Conservation (phyloP, 2,113 vertebrate genomes). For the Mirounga angustirostris region DNA sequence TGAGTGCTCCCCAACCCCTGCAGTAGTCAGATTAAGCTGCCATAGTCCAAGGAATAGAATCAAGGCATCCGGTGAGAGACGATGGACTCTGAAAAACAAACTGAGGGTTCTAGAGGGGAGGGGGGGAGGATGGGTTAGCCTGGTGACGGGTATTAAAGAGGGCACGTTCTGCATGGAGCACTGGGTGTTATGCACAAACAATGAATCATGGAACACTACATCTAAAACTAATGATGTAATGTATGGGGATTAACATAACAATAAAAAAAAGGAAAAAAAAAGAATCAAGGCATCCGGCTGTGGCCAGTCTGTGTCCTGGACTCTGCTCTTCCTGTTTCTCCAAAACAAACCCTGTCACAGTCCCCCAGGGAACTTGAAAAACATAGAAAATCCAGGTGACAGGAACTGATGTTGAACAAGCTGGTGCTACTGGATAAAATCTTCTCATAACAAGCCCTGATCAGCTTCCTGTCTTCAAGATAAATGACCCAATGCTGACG, state of each 20-base stretch:
- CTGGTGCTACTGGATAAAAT: slow-evolving; percentile 69
- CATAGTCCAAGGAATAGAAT: slow-evolving; percentile 34
- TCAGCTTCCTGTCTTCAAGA: slow-evolving; percentile 69
- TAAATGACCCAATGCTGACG: slow-evolving; percentile 50
- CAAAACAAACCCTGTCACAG: slow-evolving; percentile 48
- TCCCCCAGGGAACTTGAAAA: slow-evolving; percentile 38
- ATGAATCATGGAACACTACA: too few relatives aligned
- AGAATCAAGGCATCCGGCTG: neutral
- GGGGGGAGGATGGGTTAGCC: too few relatives aligned
- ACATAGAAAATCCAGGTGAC: slow-evolving; percentile 60
- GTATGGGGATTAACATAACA: too few relatives aligned
- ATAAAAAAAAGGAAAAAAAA: too few relatives aligned
- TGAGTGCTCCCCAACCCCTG: neutral
- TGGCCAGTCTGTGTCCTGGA: neutral
- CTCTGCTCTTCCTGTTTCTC: slow-evolving; percentile 26
- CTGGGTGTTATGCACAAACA: too few relatives aligned
- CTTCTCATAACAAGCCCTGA: slow-evolving; percentile 55
- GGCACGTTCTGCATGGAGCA: too few relatives aligned
- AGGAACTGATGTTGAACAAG: slow-evolving; percentile 69
- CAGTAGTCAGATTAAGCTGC: neutral
- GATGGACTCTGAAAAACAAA: too few relatives aligned
- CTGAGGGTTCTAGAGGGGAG: too few relatives aligned
- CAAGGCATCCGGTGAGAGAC: neutral
- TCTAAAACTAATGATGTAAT: too few relatives aligned
- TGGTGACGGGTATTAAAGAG: too few relatives aligned